A percentile compares a stretch with the other conserved stretches of the same genome.
phyloP scores from a whole-genome alignment of 1,140 invertebrate species.

The Drosophila aff. region DNA sequence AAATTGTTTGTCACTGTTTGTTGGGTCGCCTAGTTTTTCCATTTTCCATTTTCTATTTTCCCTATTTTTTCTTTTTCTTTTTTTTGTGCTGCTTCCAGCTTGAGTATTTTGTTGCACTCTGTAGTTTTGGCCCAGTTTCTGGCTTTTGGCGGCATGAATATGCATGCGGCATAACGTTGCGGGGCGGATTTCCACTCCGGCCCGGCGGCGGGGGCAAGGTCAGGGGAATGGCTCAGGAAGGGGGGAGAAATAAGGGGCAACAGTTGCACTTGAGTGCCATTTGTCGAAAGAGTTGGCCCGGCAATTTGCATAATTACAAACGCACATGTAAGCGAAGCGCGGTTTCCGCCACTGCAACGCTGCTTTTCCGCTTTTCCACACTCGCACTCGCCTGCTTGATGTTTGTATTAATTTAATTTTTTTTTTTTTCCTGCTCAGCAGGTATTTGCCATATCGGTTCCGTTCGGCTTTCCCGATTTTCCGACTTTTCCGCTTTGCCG shows the following conservation, averaged over 20 bases:
- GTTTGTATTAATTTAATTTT: neutral
- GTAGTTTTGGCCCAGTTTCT: slow-evolving; percentile 53
- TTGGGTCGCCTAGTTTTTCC: slow-evolving; percentile 42
- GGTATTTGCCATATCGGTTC: slow-evolving; percentile 10
- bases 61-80: neutral
- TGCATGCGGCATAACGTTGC: slow-evolving; percentile 66
- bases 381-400: slow-evolving; percentile 15
- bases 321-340: slow-evolving; percentile 65
- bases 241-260: slow-evolving; percentile 30
- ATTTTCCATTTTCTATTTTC: slow-evolving; percentile 6
- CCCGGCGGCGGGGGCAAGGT: slow-evolving; percentile 46
- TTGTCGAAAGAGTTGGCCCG: slow-evolving; percentile 53
- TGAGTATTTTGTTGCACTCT: slow-evolving; percentile 29
- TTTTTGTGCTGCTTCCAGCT: slow-evolving; percentile 3
- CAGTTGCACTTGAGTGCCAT: slow-evolving; percentile 77
- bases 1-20: slow-evolving; percentile 69
- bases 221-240: slow-evolving; percentile 26
- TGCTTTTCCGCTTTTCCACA: slow-evolving; percentile 35
- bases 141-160: slow-evolving; percentile 72
- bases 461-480: slow-evolving; percentile 21
- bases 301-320: slow-evolving; percentile 80
- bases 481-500: slow-evolving; percentile 61
- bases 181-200: slow-evolving; percentile 7
- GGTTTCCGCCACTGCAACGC: slow-evolving; percentile 37
- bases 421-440: neutral